Base-by-base conservation (phyloP, 2,797 vertebrate genomes). In the Podargus strigoides region DNA sequence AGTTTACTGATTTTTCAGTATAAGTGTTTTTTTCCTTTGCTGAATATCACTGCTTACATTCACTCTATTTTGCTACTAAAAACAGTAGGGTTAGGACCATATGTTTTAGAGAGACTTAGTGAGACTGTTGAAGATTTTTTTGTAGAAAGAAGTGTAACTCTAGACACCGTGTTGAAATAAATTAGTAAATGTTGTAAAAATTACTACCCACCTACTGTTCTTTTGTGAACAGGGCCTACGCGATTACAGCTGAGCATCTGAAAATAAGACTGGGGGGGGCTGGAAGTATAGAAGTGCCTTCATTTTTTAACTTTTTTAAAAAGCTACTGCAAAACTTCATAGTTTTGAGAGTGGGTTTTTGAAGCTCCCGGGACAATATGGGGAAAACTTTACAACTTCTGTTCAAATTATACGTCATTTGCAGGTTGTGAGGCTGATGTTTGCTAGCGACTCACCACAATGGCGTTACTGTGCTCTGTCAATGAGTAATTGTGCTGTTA, bases 401-500 rank as follows among this genome's bases (percentile, higher is more conserved):
- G 39, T 52, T 81, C 59, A 60, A 80, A 74, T 79, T 53, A 23
- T 30, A 30, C 2, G 2, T 87, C 60, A 42, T 72, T 72, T 93
- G 60, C 72, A 72, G 42, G 68, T 91, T 78, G 67, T 66, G 64
- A 90, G 55, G 63, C 49, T 84, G 63, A 37, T 91, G 62, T 78
- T 94, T 84, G 85, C 66, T 85, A 28, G 55, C 2, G 3, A 36
- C n/a, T 92, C 75, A 46, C 36, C 88, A 70, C 86, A 95, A 81
- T 56, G 67, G 59, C 63, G 55, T 55, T 86, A 17, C 80, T 91
- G 42, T 91, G 47, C 69, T 87, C 89, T 78, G 15, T 63, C 49
- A 27, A 32, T 79, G 93, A 89, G 67, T 87, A 89, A 94, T 94
- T 91, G 81, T 82, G 75, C 73, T 55, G 69, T 89, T 93, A 76